Conservation (phyloP, 1,140 invertebrate species). For the Drosophila athabasca region DNA sequence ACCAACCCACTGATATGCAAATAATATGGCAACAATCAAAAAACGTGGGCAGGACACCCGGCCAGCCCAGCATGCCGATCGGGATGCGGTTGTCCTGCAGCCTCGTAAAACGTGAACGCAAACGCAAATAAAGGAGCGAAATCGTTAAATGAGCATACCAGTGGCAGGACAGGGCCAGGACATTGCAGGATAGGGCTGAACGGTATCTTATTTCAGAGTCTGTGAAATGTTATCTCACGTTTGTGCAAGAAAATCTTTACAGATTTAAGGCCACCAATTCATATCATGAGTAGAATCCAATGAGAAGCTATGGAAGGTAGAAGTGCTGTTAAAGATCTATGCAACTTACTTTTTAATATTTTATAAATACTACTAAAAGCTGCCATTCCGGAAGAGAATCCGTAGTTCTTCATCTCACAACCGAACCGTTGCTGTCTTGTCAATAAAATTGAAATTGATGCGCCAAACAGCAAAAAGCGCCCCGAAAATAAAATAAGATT, state of each 20-base stretch:
- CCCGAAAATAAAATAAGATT: constrained; percentile 76
- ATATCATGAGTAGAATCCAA: too few species aligned
- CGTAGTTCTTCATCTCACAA: too few species aligned
- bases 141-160: constrained; percentile 63
- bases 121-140: constrained; percentile 69
- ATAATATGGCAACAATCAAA: constrained; percentile 55
- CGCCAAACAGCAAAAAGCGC: constrained; percentile 67
- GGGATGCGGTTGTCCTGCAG: constrained; percentile 57
- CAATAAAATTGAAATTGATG: constrained; percentile 82
- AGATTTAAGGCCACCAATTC: too few species aligned
- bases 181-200: constrained; percentile 28
- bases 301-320: too few species aligned
- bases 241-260: background rate
- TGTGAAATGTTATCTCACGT: background rate
- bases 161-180: constrained; percentile 46
- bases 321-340: too few species aligned
- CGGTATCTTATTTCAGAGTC: background rate
- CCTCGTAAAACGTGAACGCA: constrained; percentile 53
- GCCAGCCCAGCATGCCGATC: background rate
- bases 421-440: constrained; percentile 40
- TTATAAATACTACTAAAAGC: too few species aligned
- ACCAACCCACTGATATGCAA: constrained; percentile 60
- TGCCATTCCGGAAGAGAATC: too few species aligned
- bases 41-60: constrained; percentile 1
- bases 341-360: too few species aligned